phyloP scores from a whole-genome alignment of 2,888 invertebrate genomes.

The Lypha dubia region DNA sequence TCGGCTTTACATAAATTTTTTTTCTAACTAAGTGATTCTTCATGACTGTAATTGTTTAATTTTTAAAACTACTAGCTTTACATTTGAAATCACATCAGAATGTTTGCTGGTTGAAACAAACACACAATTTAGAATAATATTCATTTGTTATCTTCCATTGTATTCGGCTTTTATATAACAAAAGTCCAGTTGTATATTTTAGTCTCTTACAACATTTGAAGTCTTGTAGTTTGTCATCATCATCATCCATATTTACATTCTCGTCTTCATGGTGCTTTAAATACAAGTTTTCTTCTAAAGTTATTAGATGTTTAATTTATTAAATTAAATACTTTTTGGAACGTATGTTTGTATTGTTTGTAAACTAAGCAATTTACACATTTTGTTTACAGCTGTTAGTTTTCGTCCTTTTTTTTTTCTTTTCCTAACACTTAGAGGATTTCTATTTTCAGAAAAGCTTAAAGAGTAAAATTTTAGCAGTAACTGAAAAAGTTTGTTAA shows the following conservation, averaged over 20 bases:
- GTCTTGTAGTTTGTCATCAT: conserved; percentile 1
- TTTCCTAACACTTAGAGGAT: conserved; percentile 1
- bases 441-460: neutral
- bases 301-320: conserved; percentile 43
- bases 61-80: too few species aligned
- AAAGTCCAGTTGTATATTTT: conserved; percentile 26
- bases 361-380: neutral
- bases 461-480: conserved; percentile 17
- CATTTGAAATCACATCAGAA: neutral
- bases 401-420: neutral
- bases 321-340: conserved; percentile 31
- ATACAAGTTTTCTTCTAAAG: neutral
- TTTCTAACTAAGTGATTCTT: too few species aligned
- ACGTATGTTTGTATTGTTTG: neutral
- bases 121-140: conserved; percentile 13
- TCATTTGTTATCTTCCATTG: conserved; percentile 31
- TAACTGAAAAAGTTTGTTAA: neutral
- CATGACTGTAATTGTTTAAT: too few species aligned
- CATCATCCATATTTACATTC: conserved; percentile 36
- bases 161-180: neutral
- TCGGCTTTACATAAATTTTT: too few species aligned
- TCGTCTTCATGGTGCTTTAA: conserved; percentile 25
- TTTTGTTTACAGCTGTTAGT: conserved; percentile 25
- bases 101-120: conserved; percentile 5
- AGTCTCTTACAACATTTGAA: conserved; percentile 25